phyloP scores from a whole-genome alignment of 2,797 vertebrate genomes.

The Microchirus variegatus region DNA sequence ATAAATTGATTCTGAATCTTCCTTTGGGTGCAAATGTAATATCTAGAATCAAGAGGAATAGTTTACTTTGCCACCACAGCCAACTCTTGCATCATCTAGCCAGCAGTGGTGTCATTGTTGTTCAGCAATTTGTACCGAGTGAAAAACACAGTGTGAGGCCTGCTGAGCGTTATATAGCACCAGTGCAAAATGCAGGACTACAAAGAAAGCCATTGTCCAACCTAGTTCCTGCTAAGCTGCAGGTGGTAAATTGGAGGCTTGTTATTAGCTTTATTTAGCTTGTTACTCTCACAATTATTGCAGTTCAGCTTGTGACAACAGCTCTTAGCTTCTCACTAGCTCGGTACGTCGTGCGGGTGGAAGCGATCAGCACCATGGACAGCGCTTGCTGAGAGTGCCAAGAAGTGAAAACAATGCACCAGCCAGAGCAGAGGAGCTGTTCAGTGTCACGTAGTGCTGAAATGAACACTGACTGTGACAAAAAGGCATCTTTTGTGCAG shows the following conservation, averaged over 20 bases:
- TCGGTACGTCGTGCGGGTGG: too few relatives aligned
- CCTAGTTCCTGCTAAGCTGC: background rate
- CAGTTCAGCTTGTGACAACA: background rate
- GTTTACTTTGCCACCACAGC: constrained; percentile 5
- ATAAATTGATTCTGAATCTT: background rate
- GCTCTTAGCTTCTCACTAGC: background rate
- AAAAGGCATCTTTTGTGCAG: too few relatives aligned
- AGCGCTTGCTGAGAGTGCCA: too few relatives aligned
- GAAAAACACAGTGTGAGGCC: constrained; percentile 1
- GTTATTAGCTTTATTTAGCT: background rate
- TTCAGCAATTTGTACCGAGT: background rate
- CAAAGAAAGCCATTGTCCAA: background rate
- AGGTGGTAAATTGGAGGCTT: constrained; percentile 1
- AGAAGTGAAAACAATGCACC: too few relatives aligned
- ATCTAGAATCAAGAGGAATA: constrained; percentile 4
- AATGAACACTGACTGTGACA: too few relatives aligned
- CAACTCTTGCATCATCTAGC: constrained; percentile 8
- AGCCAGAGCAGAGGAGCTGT: too few relatives aligned
- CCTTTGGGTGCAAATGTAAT: background rate
- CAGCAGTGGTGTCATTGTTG: constrained; percentile 8
- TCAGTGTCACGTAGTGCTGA: too few relatives aligned
- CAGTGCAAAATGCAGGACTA: constrained; percentile 1
- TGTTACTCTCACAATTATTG: background rate
- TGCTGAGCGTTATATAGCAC: background rate
- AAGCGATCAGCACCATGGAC: too few relatives aligned